Conservation (phyloP, 1,140 invertebrate species). For the Trypoxylus dichotomus region DNA sequence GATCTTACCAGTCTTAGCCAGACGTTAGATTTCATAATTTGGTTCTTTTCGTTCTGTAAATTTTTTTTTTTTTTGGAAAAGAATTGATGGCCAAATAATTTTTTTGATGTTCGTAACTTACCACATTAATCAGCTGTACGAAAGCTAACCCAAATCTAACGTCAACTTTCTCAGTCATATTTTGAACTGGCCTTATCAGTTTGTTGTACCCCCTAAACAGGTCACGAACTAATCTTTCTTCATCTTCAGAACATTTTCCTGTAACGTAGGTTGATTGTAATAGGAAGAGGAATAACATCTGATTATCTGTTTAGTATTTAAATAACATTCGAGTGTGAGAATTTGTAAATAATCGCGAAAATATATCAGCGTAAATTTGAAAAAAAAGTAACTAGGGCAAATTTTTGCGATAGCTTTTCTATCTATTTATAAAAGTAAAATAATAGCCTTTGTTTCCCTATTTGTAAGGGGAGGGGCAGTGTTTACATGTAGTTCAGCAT, state of each 20-base stretch:
- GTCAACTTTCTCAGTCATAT: conserved; percentile 95
- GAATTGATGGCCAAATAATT: conserved; percentile 21
- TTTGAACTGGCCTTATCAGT: conserved; percentile 95
- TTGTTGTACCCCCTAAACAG: conserved; percentile 99
- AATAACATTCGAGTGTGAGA: no score
- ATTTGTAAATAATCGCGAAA: no score
- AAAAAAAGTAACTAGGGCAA: no score
- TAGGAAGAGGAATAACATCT: not conserved
- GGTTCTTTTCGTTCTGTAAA: conserved; percentile 96
- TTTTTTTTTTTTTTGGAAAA: conserved; percentile 15
- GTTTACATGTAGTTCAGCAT: conserved; percentile 51
- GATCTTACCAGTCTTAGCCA: conserved; percentile 87
- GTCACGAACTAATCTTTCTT: conserved; percentile 93
- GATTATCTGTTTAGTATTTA: no score
- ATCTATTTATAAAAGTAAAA: not conserved
- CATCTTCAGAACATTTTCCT: conserved; percentile 87
- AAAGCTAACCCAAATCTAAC: conserved; percentile 96
- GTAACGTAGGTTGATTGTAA: conserved; percentile 22
- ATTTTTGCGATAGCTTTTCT: no score
- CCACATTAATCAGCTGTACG: conserved; percentile 98
- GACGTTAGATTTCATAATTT: conserved; percentile 99
- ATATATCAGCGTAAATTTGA: no score
- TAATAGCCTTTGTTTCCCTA: conserved; percentile 45
- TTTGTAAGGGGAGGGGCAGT: conserved; percentile 49
- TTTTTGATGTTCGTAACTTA: conserved; percentile 63